Conservation (phyloP, 2,888 invertebrate genomes). For the Vannuccia rotundouncinata region DNA sequence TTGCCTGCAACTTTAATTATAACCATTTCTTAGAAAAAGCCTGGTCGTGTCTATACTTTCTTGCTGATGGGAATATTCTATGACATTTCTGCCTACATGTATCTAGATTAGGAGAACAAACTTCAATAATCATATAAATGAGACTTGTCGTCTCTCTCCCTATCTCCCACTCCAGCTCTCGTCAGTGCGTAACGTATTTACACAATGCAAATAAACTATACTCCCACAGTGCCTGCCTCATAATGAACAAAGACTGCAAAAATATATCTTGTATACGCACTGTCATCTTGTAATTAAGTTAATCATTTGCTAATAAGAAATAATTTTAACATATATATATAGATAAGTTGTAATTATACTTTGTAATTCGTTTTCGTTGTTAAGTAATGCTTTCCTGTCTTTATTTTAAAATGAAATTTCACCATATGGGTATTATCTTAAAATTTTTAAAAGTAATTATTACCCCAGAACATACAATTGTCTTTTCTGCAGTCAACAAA, state of each 20-base stretch:
- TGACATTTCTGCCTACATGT: not conserved
- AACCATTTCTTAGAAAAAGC: not conserved
- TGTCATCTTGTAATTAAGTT: not conserved
- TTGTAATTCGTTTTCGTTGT: too few relatives aligned
- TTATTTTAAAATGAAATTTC: not conserved
- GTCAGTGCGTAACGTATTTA: not conserved
- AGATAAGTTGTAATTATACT: too few relatives aligned
- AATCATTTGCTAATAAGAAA: not conserved
- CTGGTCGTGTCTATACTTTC: not conserved
- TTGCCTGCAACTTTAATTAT: not conserved
- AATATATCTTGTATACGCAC: not conserved
- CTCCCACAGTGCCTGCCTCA: not conserved
- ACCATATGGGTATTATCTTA: not conserved
- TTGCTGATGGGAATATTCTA: not conserved
- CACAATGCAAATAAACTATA: not conserved
- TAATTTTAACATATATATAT: too few relatives aligned
- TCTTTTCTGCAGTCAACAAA: not conserved
- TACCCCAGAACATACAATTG: not conserved
- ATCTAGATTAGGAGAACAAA: not conserved
- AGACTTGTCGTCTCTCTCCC: not conserved
- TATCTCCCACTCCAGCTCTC: not conserved
- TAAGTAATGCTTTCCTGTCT: too few relatives aligned
- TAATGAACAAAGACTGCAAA: not conserved
- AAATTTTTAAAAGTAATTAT: not conserved
- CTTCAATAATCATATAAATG: not conserved